phyloP scores from a whole-genome alignment of 2,888 invertebrate species.

The Pachydiplax longipennis region DNA sequence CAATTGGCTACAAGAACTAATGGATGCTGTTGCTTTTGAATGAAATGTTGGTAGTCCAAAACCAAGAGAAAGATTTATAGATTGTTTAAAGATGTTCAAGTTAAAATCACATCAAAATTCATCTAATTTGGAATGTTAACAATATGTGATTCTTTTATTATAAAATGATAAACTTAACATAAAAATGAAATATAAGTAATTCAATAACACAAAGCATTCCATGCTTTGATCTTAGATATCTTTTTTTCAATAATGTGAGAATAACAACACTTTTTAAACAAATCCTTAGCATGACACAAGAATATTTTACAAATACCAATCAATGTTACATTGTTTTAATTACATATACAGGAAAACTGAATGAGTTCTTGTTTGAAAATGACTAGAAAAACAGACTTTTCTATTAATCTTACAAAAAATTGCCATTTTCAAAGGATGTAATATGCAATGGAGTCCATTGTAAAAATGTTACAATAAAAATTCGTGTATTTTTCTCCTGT shows the following conservation, averaged over 20 bases:
- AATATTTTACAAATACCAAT: too few relatives aligned
- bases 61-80: not conserved
- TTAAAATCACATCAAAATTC: not conserved
- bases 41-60: not conserved
- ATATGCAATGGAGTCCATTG: not conserved
- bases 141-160: too few relatives aligned
- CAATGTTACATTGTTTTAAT: not conserved
- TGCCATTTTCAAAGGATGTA: conserved; percentile 24
- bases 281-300: too few relatives aligned
- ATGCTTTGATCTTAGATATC: too few relatives aligned
- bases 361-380: not conserved
- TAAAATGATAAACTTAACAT: too few relatives aligned
- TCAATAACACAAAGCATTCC: not conserved
- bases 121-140: not conserved
- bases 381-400: conserved; percentile 37
- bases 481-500: not conserved
- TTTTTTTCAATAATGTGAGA: too few relatives aligned
- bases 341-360: not conserved
- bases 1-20: not conserved
- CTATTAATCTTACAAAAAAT: not conserved
- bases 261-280: too few relatives aligned
- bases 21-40: not conserved
- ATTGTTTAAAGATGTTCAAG: not conserved
- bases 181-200: not conserved
- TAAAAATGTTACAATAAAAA: not conserved